phyloP scores from a whole-genome alignment of 2,888 invertebrate genomes.

The Cistogaster globosa region DNA sequence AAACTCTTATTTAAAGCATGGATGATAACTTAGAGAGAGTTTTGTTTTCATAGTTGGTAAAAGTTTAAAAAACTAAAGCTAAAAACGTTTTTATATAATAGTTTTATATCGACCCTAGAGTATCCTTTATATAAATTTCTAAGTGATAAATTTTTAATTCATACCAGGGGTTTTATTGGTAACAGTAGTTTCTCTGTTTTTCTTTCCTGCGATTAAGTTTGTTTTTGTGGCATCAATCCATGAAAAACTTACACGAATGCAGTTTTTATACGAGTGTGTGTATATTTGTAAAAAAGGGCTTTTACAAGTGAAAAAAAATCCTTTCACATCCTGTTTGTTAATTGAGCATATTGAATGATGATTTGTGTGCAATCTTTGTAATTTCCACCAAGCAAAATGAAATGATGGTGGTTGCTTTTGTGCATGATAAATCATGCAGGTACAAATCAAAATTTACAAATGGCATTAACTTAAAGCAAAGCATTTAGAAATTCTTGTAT shows the following conservation, averaged over 20 bases:
- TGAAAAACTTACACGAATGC: background rate
- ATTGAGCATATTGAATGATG: conserved; percentile 52
- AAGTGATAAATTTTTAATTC: conserved; percentile 4
- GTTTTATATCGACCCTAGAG: too few relatives aligned
- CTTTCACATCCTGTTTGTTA: conserved; percentile 37
- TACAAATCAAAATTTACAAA: conserved; percentile 9
- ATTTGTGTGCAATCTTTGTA: conserved; percentile 47
- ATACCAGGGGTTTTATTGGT: background rate
- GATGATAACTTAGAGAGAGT: background rate
- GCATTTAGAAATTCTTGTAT: background rate
- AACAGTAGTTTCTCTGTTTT: background rate
- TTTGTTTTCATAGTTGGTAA: background rate
- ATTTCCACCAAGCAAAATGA: conserved; percentile 18
- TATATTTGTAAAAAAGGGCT: conserved; percentile 19
- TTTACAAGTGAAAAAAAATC: background rate
- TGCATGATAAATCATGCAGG: conserved; percentile 18
- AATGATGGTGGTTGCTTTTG: conserved; percentile 14
- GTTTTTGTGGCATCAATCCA: background rate
- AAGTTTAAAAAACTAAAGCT: background rate
- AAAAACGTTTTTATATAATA: too few relatives aligned
- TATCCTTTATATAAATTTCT: background rate
- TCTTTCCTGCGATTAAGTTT: background rate
- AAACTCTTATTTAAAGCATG: background rate
- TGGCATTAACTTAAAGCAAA: background rate
- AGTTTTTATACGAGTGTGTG: background rate